Conservation (phyloP, 2,888 invertebrate genomes). For the Aphidius colemani region DNA sequence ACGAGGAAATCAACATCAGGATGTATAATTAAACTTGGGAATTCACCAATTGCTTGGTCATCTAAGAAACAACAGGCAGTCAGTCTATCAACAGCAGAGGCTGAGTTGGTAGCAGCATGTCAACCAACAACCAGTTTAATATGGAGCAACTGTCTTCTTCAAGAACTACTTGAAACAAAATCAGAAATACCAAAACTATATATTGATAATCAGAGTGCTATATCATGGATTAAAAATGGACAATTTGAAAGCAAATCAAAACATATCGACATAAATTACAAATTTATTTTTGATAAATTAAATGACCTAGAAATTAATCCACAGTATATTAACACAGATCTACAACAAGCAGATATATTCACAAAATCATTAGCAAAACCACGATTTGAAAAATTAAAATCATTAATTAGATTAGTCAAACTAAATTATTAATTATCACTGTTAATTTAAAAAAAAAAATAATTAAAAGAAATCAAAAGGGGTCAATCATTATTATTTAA, state of each 20-base stretch:
- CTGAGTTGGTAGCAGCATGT: neutral
- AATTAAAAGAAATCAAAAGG: too few relatives aligned
- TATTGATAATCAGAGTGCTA: neutral
- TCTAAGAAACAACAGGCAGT: constrained; percentile 3
- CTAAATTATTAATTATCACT: too few relatives aligned
- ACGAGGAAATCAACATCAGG: constrained; percentile 9
- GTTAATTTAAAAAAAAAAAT: too few relatives aligned
- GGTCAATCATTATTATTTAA: too few relatives aligned
- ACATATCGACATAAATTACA: neutral
- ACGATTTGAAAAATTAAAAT: neutral
- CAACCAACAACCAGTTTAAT: neutral
- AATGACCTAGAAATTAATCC: neutral
- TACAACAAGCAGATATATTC: constrained; percentile 2
- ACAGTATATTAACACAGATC: neutral
- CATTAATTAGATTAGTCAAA: neutral
- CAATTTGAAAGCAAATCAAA: neutral
- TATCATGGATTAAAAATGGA: neutral
- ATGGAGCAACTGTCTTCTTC: neutral
- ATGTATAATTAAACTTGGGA: constrained; percentile 8
- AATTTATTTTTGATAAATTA: neutral
- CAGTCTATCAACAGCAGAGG: constrained; percentile 4
- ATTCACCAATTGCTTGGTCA: constrained; percentile 8
- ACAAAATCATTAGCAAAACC: neutral
- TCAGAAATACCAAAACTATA: neutral
- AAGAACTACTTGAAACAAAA: neutral